These are phyloP conservation scores for Gnathonemus echidnorhynchus DNA, from an alignment of 2,113 vertebrate genomes.

Conservation along the genomic window DNA sequence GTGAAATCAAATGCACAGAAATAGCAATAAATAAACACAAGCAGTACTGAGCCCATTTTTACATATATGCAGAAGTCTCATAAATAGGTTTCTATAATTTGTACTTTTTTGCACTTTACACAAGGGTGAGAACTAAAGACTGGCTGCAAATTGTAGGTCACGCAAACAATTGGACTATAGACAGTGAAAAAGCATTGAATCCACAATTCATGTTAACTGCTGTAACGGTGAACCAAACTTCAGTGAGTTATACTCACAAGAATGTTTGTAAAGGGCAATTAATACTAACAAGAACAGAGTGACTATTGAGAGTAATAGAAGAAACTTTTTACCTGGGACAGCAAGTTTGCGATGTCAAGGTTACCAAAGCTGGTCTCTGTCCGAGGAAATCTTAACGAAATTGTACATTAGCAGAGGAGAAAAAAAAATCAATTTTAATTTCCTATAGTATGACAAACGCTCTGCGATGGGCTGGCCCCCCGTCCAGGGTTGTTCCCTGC, in stretches of 20 bases:
- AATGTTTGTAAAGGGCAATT: not conserved
- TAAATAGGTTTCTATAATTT: not conserved
- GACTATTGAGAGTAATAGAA: not conserved
- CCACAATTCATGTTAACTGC: not conserved
- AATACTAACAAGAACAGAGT: not conserved
- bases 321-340: constrained; percentile 39
- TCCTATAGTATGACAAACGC: not conserved
- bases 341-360: constrained; percentile 27
- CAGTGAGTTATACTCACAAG: not conserved
- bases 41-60: not conserved
- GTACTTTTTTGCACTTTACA: not conserved
- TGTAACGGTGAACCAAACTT: not conserved
- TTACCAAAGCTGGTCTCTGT: constrained; percentile 66
- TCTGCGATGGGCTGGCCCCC: too few species aligned
- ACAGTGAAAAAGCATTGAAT: not conserved
- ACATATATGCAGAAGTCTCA: not conserved
- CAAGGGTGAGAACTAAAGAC: not conserved
- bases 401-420: constrained; percentile 26
- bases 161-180: not conserved
- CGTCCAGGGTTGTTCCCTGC: too few species aligned
- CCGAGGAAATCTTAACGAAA: constrained; percentile 57
- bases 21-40: not conserved
- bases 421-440: constrained; percentile 2
- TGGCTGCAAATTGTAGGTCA: not conserved
- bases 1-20: not conserved